phyloP scores from a whole-genome alignment of 2,113 vertebrate species.

The Chloropsis hardwickii region DNA sequence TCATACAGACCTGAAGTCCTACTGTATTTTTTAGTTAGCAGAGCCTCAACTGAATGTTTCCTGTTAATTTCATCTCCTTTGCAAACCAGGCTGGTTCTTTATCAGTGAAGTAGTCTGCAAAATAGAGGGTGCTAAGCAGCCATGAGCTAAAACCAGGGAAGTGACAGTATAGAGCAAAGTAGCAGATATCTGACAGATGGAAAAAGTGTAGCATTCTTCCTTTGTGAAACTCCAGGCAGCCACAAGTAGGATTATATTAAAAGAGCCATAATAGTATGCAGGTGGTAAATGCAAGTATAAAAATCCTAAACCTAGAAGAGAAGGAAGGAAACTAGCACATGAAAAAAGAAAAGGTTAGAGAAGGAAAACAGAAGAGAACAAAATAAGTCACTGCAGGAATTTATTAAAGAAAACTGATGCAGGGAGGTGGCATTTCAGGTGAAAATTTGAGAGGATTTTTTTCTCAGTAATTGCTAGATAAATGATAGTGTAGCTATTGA shows the following conservation, averaged over 20 bases:
- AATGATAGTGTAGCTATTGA: neutral
- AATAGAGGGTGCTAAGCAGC: neutral
- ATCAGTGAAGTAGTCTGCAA: neutral
- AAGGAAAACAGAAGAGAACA: neutral
- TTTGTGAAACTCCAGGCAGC: neutral
- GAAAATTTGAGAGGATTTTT: neutral
- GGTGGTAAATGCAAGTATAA: neutral
- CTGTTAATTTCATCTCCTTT: neutral
- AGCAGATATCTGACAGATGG: neutral
- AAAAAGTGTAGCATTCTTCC: neutral
- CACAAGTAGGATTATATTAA: neutral
- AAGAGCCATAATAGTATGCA: neutral
- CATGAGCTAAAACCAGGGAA: neutral
- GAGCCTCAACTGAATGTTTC: neutral
- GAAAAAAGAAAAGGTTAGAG: neutral
- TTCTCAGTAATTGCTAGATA: neutral
- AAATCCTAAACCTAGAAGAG: neutral
- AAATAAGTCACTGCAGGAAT: neutral
- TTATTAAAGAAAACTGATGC: neutral
- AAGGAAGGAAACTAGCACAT: neutral
- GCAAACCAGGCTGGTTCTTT: neutral
- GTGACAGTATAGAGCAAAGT: neutral
- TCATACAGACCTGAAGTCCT: neutral
- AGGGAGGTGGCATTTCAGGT: neutral
- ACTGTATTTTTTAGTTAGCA: neutral